Conservation (phyloP, 2,113 vertebrate species). For the Stercorarius parasiticus region DNA sequence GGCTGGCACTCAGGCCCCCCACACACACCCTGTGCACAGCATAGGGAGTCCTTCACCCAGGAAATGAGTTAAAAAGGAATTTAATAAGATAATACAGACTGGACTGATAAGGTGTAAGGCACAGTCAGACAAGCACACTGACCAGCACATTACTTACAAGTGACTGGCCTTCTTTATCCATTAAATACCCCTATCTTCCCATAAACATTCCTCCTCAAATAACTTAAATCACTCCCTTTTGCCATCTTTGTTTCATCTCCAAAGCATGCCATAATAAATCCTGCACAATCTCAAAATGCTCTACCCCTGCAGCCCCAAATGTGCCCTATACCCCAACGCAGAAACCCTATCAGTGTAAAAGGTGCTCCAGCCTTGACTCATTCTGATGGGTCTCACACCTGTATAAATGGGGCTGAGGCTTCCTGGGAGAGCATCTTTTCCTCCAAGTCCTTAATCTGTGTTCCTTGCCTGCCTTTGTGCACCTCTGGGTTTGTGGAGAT, state of each 20-base stretch:
- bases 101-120: neutral
- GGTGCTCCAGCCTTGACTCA: neutral
- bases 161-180: neutral
- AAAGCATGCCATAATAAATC: neutral
- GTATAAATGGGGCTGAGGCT: neutral
- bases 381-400: neutral
- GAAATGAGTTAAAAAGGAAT: neutral
- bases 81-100: neutral
- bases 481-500: neutral
- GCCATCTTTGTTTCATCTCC: neutral
- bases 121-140: accelerated
- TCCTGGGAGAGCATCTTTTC: neutral
- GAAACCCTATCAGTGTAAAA: neutral
- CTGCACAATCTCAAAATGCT: neutral
- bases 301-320: neutral
- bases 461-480: neutral
- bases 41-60: neutral
- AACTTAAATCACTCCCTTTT: neutral
- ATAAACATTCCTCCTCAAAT: neutral
- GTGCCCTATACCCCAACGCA: neutral
- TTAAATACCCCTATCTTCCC: neutral
- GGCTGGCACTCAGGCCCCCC: neutral
- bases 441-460: neutral
- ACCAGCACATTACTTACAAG: neutral
- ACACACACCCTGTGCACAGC: neutral